A percentile compares a stretch with the other conserved stretches of the same genome.
Evolutionary conservation across 2,113 vertebrate species (phyloP).

Genomic region (Colinus virginianus): DNA sequence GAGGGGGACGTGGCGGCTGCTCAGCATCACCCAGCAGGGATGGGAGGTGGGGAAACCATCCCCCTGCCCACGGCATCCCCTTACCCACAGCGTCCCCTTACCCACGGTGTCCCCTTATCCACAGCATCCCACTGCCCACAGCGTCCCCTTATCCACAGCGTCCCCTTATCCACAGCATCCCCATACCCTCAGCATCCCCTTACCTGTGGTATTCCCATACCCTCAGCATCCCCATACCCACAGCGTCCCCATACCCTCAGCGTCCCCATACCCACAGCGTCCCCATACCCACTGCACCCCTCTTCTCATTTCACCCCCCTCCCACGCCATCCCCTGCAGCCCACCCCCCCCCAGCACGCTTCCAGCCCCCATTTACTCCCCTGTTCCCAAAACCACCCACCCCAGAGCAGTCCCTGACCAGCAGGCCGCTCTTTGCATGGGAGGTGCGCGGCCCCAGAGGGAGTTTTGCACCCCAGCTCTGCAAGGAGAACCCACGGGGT

Average conservation of each 20-base stretch:
- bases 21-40: neutral
- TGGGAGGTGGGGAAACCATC: neutral
- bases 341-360: rapidly evolving
- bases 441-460: neutral
- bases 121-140: too few relatives aligned
- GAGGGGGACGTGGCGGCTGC: neutral
- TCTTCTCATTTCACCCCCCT: too few relatives aligned
- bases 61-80: neutral
- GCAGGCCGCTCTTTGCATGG: neutral
- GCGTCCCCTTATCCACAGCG: too few relatives aligned
- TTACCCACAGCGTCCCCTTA: too few relatives aligned
- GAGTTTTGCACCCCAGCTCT: neutral
- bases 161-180: too few relatives aligned
- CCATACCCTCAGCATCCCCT: too few relatives aligned
- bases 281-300: neutral
- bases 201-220: too few relatives aligned
- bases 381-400: neutral
- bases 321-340: neutral
- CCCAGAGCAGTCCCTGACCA: rapidly evolving
- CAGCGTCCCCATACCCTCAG: too few relatives aligned
- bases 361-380: rapidly evolving
- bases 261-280: too few relatives aligned
- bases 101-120: neutral
- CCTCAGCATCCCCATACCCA: too few relatives aligned
- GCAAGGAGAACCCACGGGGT: neutral